Evolutionary conservation across 2,797 vertebrate genomes (phyloP).

Genomic region (Neoniphon sammara): DNA sequence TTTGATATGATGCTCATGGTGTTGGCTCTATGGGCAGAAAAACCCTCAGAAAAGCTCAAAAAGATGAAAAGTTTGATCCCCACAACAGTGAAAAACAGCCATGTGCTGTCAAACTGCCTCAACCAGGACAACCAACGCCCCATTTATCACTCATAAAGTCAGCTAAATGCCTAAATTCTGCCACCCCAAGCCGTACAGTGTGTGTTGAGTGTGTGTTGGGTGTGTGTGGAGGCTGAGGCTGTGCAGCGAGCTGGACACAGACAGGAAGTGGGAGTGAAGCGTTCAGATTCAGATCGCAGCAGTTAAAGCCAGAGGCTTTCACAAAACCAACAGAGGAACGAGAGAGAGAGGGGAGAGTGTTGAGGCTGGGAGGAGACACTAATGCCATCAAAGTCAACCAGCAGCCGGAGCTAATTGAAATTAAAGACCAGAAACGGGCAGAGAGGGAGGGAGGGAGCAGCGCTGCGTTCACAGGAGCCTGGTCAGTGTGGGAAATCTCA

Average conservation of each 20-base stretch:
- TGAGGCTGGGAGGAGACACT: slow-evolving; percentile 48
- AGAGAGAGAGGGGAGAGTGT: slow-evolving; percentile 52
- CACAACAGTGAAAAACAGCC: too few relatives aligned
- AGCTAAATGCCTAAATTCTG: too few relatives aligned
- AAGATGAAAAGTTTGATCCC: too few relatives aligned
- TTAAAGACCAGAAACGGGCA: slow-evolving; percentile 64
- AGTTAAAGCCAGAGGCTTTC: slow-evolving; percentile 68
- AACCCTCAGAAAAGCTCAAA: too few relatives aligned
- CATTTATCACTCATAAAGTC: too few relatives aligned
- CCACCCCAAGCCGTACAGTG: neutral
- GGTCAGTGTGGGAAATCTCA: too few relatives aligned
- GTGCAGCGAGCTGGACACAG: too few relatives aligned
- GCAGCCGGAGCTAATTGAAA: slow-evolving; percentile 74
- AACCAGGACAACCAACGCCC: too few relatives aligned
- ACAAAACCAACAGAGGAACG: slow-evolving; percentile 72
- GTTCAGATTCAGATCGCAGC: slow-evolving; percentile 60
- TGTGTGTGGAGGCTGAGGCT: neutral
- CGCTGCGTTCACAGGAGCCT: slow-evolving; percentile 6
- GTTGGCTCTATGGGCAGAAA: too few relatives aligned
- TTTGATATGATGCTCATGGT: too few relatives aligned
- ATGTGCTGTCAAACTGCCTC: too few relatives aligned
- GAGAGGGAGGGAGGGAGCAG: neutral
- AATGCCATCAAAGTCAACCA: slow-evolving; percentile 72
- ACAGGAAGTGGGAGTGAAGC: slow-evolving; percentile 64
- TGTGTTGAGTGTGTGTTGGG: neutral